Evolutionary conservation across 2,888 invertebrate genomes (phyloP), one percentile per base, ranked within the genome.

Genomic region (Luperina nickerlii): DNA sequence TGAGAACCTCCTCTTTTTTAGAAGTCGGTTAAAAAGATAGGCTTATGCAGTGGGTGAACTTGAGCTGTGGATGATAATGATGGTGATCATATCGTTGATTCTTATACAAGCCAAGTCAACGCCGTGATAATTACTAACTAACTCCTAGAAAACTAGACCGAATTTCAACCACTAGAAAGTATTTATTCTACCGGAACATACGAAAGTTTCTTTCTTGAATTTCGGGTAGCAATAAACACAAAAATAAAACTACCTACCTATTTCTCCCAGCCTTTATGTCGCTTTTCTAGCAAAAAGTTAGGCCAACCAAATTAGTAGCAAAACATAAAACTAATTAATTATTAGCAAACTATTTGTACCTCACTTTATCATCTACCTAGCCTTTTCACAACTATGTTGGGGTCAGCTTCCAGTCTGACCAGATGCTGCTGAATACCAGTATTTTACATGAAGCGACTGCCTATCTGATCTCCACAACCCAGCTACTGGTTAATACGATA

Each of bases 301-400:
- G 48, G 48, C 24, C 18, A 67, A 51, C 51, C n/a, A 66, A 85
- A 69, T 75, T 80, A 76, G 72, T 66, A 62, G 18, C 60, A 57
- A 74, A 81, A 67, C 62, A 76, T 74, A 63, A 62, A 75, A 42
- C 9, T 15, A 74, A 81, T 76, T 85, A 32, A 32, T 32, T 57
- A 85, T 84, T 81, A 81, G 51, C 27, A 51, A 81, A 74, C 66
- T 85, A 73, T 85, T 73, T 70, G 54, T 76, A 71, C 54, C 62
- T 68, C 54, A 74, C 66, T 74, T 60, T 4, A 54, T 24, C 54
- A 20, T 54, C 0, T 8, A 7, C 20, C 54, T 20, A 54, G 8
- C 54, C 7, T 42, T 42, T 54, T 20, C 3, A 20, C 20, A 54
- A 54, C 1, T 20, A 54, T 54, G 8, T 20, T 54, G 54, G 54